Evolutionary conservation across 2,888 invertebrate genomes (phyloP), one percentile per base, ranked within the genome.

Genomic region (Lottia scabra): DNA sequence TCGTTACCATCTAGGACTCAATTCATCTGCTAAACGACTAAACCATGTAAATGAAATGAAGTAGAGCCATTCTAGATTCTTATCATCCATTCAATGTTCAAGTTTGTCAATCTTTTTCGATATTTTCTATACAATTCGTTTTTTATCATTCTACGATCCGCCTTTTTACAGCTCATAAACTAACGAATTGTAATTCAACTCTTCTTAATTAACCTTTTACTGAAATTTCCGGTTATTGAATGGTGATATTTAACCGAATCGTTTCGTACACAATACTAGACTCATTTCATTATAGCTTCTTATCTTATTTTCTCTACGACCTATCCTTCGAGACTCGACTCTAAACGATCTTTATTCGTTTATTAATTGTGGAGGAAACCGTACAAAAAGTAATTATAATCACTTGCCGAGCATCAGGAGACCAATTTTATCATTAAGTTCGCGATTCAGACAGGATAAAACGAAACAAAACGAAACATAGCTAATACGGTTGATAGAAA

Each of bases 81-180:
- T 38, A 38, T 38, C 38, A 10, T 10, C 38, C 38, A 38, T 38
- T 38, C 38, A 38, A 38, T 38, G 38, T 38, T 38, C 38, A 38
- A 38, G 38, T 38, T 38, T 38, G 38, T 38, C 38, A 38, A 38
- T 38, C 38, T 38, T 38, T 38, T 38, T 38, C 38, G 38, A 4
- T 10, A 38, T 38, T 38, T 38, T 38, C 38, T 38, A 38, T 38
- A 38, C 38, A 38, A 38, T 38, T 38, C 38, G 38, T 38, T 38
- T 38, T 56, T 56, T 56, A 56, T 56, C 56, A 12, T 23, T 10
- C 23, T 23, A 19, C 56, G 56, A 56, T 56, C 56, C 56, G 56
- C 23, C 56, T 56, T 56, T 56, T 56, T 56, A 56, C 56, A 56
- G 56, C 56, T 56, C 56, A 56, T 56, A 56, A 56, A 56, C 56